Evolutionary conservation across 1,140 invertebrate species (phyloP).

Genomic region (Philaenus spumarius): DNA sequence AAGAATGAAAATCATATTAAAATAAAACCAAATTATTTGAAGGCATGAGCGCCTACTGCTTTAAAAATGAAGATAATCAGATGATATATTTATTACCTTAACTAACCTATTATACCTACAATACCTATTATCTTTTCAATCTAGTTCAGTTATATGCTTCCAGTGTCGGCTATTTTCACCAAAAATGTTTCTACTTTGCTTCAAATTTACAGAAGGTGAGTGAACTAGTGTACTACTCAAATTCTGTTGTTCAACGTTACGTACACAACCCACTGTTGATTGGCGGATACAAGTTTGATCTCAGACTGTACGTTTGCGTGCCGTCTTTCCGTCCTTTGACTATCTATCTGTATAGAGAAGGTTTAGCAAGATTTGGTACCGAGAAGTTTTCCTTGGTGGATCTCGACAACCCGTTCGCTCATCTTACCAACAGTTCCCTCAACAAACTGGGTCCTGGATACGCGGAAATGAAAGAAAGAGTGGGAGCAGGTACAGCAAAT

Average conservation of each 20-base stretch:
- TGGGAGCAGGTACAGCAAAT: slow-evolving; percentile 57
- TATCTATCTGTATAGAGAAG: slow-evolving; percentile 76
- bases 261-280: slow-evolving; percentile 79
- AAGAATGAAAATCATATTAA: too few species aligned
- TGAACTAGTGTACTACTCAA: slow-evolving; percentile 60
- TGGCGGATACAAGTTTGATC: slow-evolving; percentile 82
- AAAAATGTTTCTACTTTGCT: too few species aligned
- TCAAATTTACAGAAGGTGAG: slow-evolving; percentile 62
- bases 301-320: slow-evolving; percentile 76
- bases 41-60: too few species aligned
- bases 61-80: too few species aligned
- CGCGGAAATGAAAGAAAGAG: slow-evolving; percentile 67
- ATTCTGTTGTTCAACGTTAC: slow-evolving; percentile 70
- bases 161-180: too few species aligned
- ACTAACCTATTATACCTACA: too few species aligned
- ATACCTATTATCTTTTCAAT: too few species aligned
- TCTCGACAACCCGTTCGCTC: slow-evolving; percentile 78
- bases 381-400: slow-evolving; percentile 77
- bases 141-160: too few species aligned
- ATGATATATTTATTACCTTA: too few species aligned
- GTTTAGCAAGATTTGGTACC: slow-evolving; percentile 60
- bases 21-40: too few species aligned
- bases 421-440: slow-evolving; percentile 82
- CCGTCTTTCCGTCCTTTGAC: slow-evolving; percentile 74
- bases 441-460: slow-evolving; percentile 76